Conservation (phyloP, 2,797 vertebrate species). For the Enteromius paludinosus region DNA sequence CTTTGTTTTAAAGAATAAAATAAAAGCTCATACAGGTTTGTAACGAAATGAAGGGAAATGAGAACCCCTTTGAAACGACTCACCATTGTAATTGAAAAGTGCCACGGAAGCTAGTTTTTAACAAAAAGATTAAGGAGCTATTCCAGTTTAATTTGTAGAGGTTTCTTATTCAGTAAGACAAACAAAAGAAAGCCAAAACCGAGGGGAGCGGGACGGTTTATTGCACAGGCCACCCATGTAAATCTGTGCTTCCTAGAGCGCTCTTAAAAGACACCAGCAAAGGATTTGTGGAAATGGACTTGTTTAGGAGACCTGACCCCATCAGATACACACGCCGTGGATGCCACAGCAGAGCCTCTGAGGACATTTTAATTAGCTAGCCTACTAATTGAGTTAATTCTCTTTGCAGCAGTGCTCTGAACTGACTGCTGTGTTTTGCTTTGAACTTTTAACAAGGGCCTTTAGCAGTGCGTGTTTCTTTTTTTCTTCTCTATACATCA, state of each 20-base stretch:
- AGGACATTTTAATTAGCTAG: conserved; percentile 53
- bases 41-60: neutral
- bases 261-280: neutral
- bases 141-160: conserved; percentile 1
- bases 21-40: neutral
- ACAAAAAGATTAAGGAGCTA: conserved; percentile 6
- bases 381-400: conserved; percentile 73
- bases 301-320: conserved; percentile 34
- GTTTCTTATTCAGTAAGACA: neutral
- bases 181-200: neutral
- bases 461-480: conserved; percentile 64
- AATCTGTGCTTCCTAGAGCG: neutral
- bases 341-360: conserved; percentile 24
- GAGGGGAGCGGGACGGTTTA: neutral
- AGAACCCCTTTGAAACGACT: conserved; percentile 36
- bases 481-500: neutral
- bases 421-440: conserved; percentile 65
- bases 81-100: conserved; percentile 5
- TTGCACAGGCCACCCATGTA: neutral
- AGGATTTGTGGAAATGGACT: conserved; percentile 23
- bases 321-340: conserved; percentile 3
- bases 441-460: conserved; percentile 70
- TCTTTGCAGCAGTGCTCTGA: conserved; percentile 66
- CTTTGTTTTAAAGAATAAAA: neutral
- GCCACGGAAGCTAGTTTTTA: neutral